Evolutionary conservation across 2,888 invertebrate genomes (phyloP).

Genomic region (Machimus rusticus): DNA sequence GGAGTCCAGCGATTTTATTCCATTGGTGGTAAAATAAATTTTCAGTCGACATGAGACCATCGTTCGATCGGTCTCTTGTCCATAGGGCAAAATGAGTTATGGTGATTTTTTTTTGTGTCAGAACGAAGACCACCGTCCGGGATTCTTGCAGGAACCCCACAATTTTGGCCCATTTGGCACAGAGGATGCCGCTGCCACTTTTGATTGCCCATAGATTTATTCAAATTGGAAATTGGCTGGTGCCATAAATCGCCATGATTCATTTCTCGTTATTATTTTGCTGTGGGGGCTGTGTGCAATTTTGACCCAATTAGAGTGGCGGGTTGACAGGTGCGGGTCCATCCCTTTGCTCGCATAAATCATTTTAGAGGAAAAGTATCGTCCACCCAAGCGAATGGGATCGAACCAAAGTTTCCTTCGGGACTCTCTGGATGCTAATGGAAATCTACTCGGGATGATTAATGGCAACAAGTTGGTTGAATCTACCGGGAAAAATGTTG

Average conservation of each 20-base stretch:
- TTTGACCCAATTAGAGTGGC: background rate
- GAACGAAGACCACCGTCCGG: background rate
- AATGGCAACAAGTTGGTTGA: conserved; percentile 8
- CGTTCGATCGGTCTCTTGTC: background rate
- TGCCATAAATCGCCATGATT: background rate
- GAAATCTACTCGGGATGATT: conserved; percentile 6
- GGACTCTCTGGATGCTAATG: background rate
- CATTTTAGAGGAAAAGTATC: background rate
- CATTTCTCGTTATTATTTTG: background rate
- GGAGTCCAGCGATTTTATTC: background rate
- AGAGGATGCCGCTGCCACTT: background rate
- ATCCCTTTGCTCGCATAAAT: background rate
- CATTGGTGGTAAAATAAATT: background rate
- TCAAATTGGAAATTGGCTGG: conserved; percentile 5
- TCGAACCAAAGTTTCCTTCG: background rate
- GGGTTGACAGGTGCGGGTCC: background rate
- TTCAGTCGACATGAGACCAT: background rate
- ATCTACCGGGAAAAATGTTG: background rate
- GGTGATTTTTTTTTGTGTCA: background rate
- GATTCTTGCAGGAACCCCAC: background rate
- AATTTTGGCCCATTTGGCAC: background rate
- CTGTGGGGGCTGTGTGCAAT: background rate
- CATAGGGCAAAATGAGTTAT: background rate
- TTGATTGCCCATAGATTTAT: background rate
- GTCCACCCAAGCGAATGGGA: background rate